These are phyloP conservation scores for Bradypus variegatus DNA, from an alignment of 2,797 vertebrate species.

Conservation along the genomic window DNA sequence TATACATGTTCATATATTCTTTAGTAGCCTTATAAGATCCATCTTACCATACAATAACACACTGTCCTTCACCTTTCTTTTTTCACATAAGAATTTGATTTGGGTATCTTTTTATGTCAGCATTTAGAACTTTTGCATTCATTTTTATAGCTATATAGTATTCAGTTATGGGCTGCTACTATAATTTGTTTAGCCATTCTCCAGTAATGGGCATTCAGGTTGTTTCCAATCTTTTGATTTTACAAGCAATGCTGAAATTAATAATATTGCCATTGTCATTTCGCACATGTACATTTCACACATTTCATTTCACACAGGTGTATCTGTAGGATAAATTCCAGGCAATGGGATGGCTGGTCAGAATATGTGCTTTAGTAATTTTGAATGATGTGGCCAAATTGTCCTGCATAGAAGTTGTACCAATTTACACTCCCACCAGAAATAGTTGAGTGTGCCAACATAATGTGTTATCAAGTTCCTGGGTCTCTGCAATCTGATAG, in stretches of 20 bases:
- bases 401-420: not conserved
- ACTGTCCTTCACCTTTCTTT: not conserved
- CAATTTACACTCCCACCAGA: not conserved
- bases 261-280: not conserved
- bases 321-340: not conserved
- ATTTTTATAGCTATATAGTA: no score
- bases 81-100: not conserved
- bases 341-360: not conserved
- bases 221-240: not conserved
- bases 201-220: not conserved
- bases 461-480: not conserved
- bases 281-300: not conserved
- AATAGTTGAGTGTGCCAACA: not conserved
- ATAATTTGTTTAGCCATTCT: not conserved
- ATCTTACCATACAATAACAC: not conserved
- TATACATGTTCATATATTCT: not conserved
- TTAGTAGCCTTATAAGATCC: not conserved
- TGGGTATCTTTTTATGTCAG: not conserved
- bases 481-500: not conserved
- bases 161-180: not conserved
- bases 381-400: not conserved
- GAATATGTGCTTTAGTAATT: not conserved
- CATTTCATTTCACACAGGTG: not conserved
- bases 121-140: not conserved
- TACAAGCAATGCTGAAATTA: not conserved